Percentiles rank a stretch among this genome's conserved stretches.
phyloP scores from a whole-genome alignment of 2,113 vertebrate genomes.

The Thalassoma bifasciatum region DNA sequence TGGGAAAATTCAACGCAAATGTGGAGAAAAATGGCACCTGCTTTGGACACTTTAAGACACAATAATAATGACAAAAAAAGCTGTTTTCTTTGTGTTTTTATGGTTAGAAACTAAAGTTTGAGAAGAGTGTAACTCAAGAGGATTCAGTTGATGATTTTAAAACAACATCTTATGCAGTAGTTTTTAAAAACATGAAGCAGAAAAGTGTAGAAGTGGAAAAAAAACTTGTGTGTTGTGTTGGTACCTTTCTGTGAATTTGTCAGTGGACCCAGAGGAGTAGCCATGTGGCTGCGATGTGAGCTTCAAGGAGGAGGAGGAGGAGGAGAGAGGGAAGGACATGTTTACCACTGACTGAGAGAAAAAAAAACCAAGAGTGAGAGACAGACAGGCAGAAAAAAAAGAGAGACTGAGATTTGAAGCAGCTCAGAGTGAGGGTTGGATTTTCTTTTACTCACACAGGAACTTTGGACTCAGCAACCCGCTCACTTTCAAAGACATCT shows the following conservation, averaged over 20 bases:
- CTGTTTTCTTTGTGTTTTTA: neutral
- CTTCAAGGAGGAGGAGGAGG: constrained; percentile 66
- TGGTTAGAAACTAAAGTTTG: no score
- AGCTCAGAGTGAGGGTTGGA: constrained; percentile 23
- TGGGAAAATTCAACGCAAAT: neutral
- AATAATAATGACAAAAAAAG: neutral
- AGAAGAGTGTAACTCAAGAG: neutral
- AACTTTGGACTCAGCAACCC: neutral
- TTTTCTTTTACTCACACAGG: constrained; percentile 1
- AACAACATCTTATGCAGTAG: no score
- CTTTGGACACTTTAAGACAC: no score
- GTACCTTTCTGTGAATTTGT: constrained; percentile 71
- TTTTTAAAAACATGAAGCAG: no score
- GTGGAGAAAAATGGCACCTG: neutral
- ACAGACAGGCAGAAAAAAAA: neutral
- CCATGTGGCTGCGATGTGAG: constrained; percentile 75
- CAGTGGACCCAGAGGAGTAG: constrained; percentile 71
- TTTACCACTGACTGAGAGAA: constrained; percentile 56
- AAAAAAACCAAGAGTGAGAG: constrained; percentile 38
- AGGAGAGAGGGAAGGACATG: constrained; percentile 40
- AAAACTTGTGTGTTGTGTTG: constrained; percentile 13
- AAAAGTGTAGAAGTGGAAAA: no score
- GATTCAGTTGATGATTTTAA: neutral
- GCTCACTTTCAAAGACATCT: no score
- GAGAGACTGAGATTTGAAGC: constrained; percentile 13